A percentile compares a stretch with the other conserved stretches of the same genome.
Evolutionary conservation across 2,113 vertebrate species (phyloP).

Genomic region (Malurus alboscapulatus): DNA sequence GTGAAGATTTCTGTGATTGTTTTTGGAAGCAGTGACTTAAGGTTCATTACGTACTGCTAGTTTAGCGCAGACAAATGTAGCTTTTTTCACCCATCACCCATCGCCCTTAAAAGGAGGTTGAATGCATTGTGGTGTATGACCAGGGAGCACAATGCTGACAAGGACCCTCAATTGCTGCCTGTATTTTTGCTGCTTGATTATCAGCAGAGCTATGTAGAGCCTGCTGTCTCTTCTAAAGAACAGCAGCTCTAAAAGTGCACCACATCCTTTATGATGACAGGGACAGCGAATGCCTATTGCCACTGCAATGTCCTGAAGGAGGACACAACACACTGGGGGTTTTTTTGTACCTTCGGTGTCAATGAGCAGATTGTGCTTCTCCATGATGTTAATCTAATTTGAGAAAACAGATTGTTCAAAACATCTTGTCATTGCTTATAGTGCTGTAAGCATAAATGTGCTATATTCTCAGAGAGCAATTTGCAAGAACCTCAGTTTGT

Average conservation of each 20-base stretch:
- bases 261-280: background rate
- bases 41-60: background rate
- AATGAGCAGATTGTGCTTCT: constrained; percentile 34
- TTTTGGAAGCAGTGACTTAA: background rate
- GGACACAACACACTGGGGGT: background rate
- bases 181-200: background rate
- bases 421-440: constrained; percentile 27
- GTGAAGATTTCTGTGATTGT: background rate
- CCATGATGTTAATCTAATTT: constrained; percentile 41
- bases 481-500: background rate
- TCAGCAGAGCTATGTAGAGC: background rate
- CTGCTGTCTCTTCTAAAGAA: background rate
- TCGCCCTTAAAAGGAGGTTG: background rate
- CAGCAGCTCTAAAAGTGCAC: background rate
- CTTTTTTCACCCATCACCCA: background rate
- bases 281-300: background rate
- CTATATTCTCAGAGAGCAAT: background rate
- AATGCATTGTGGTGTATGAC: background rate
- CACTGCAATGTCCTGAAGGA: background rate
- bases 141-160: background rate
- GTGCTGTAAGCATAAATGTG: constrained; percentile 42
- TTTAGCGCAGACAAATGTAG: background rate
- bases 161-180: background rate
- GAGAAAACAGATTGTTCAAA: constrained; percentile 57
- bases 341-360: constrained; percentile 9